These are phyloP conservation scores for Amorpha juglandis DNA, from an alignment of 2,888 invertebrate genomes.

Conservation along the genomic window DNA sequence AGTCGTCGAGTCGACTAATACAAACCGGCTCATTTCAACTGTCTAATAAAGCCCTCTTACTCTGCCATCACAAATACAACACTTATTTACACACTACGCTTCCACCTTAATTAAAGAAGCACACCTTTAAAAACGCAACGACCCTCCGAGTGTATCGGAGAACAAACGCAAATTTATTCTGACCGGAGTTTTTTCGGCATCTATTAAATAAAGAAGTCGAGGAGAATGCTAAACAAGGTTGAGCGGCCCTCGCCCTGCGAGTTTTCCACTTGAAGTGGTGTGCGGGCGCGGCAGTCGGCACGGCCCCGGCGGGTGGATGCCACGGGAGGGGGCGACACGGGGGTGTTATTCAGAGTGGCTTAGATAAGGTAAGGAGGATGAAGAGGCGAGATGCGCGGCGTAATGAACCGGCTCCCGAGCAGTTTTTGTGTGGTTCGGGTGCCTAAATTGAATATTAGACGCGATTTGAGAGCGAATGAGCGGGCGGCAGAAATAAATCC, in stretches of 20 bases:
- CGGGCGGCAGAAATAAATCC: slow-evolving; percentile 81
- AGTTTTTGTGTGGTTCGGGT: slow-evolving; percentile 82
- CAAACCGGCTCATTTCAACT: slow-evolving; percentile 61
- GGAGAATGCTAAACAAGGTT: slow-evolving; percentile 84
- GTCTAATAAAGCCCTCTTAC: slow-evolving; percentile 71
- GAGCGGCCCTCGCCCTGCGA: slow-evolving; percentile 82
- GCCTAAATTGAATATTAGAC: slow-evolving; percentile 83
- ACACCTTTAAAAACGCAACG: slow-evolving; percentile 69
- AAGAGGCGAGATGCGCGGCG: slow-evolving; percentile 82
- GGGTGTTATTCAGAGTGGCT: slow-evolving; percentile 80
- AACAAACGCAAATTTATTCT: slow-evolving; percentile 81
- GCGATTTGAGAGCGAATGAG: slow-evolving; percentile 81
- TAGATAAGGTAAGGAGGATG: slow-evolving; percentile 84
- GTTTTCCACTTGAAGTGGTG: slow-evolving; percentile 82
- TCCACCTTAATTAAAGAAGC: slow-evolving; percentile 74
- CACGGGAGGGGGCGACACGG: slow-evolving; percentile 52
- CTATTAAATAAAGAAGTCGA: slow-evolving; percentile 84
- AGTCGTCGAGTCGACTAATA: slow-evolving; percentile 42
- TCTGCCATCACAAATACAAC: slow-evolving; percentile 65
- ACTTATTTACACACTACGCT: slow-evolving; percentile 67
- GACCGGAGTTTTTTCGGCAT: slow-evolving; percentile 79
- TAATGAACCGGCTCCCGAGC: slow-evolving; percentile 82
- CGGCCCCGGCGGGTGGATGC: slow-evolving; percentile 40
- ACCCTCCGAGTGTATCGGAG: slow-evolving; percentile 67
- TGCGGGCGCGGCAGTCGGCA: slow-evolving; percentile 48